Base-by-base conservation (phyloP, 37 sponge, comb jelly and placozoan species). In the Bolinopsis microptera region DNA sequence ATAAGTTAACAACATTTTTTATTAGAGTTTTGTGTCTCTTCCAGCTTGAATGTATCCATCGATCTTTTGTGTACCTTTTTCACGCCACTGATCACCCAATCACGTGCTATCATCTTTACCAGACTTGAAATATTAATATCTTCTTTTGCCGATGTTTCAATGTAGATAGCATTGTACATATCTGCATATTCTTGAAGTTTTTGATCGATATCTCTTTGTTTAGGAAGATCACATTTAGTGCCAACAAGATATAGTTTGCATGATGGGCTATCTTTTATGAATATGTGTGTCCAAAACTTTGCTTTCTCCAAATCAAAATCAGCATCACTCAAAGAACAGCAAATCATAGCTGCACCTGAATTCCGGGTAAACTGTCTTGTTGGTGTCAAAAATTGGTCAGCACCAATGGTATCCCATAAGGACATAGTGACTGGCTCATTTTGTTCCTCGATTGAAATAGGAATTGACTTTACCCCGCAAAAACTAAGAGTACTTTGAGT, bases 241-340 rank as follows among this genome's bases (percentile, higher is more conserved):
- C 80, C 80, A 35, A 77, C 80, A 77, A 77, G 80, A 35, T 77
- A 77, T 1, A 77, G 18, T 18, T 77, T 77, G 33, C 80, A 77
- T 32, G 27, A 32, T 35, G 33, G 80, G 21, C 18, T 16, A 77
- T 77, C 80, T 34, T 77, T 77, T 1, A 77, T 16, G 33, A 77
- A 77, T 35, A 77, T 35, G 3, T 77, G 80, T 33, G 80, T 77
- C 80, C 80, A 77, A 77, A 77, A 77, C 32, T 77, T 77, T 16
- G 80, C 80, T 35, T 77, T 77, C 35, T 77, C 80, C 35, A 77
- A 18, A 77, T 77, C 80, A 77, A 77, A 77, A 77, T 77, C 80
- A 77, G 80, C 9, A 34, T 77, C 32, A 32, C 33, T 35, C 22
- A 77, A 36, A 77, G 80, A 77, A 77, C 80, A 77, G 37, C 80